Evolutionary conservation across 2,888 invertebrate genomes (phyloP), one percentile per base, ranked within the genome.

Genomic region (Rhodophaea formosa): DNA sequence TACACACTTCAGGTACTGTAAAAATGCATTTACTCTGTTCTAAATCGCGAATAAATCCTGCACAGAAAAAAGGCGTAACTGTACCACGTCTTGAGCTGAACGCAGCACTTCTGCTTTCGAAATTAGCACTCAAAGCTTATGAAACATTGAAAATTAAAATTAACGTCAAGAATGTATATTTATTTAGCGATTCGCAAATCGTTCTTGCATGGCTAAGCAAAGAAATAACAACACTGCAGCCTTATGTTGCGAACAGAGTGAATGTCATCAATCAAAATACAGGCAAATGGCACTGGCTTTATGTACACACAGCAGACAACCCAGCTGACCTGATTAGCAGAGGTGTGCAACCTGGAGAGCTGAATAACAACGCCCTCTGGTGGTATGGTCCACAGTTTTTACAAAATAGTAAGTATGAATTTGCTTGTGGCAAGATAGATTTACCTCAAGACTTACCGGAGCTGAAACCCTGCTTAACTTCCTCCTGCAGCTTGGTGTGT

Each of bases 31-130:
- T n/a, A n/a, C n/a, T n/a, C n/a, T n/a, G n/a, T n/a, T n/a, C n/a
- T n/a, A n/a, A n/a, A n/a, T n/a, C n/a, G n/a, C n/a, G n/a, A n/a
- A n/a, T n/a, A n/a, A n/a, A n/a, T n/a, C n/a, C n/a, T n/a, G n/a
- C n/a, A n/a, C n/a, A n/a, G n/a, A n/a, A n/a, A n/a, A n/a, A n/a
- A n/a, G n/a, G n/a, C n/a, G n/a, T n/a, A n/a, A n/a, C 30, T 30
- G 30, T 30, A 6, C 49, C 64, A 0, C 30, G 64, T 3, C 43
- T 64, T 3, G 64, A 66, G 32, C 29, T 66, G 14, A 66, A 63
- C 56, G 62, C 62, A 7, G 59, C 58, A 8, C 42, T 66, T 10
- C 23, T 66, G 8, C 49, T 66, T 8, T 35, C 59, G 5, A 64
- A 43, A 23, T 42, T 62, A 23, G 52, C 54, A 8, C 12, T n/a